Evolutionary conservation across 2,797 vertebrate genomes (phyloP).

Genomic region (Dendrocincla tyrannina): DNA sequence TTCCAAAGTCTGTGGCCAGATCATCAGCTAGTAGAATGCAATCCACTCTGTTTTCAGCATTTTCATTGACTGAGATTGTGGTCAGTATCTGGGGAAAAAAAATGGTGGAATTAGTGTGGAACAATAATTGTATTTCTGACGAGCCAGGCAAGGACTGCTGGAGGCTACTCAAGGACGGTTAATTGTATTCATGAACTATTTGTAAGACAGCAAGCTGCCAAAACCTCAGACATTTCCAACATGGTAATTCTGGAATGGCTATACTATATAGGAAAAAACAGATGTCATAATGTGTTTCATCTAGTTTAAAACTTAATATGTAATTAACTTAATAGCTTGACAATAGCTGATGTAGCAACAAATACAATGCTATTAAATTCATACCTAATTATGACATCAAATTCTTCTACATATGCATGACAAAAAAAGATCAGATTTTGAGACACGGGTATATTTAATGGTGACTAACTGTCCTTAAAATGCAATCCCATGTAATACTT

Average conservation of each 20-base stretch:
- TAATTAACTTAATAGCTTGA: slow-evolving; percentile 60
- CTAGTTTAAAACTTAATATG: slow-evolving; percentile 53
- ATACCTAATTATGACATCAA: slow-evolving; percentile 31
- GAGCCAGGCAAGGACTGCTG: slow-evolving; percentile 7
- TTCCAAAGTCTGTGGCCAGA: background rate
- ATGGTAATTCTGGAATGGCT: slow-evolving; percentile 46
- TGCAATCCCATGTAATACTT: background rate
- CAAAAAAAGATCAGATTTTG: background rate
- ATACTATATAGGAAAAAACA: slow-evolving; percentile 50
- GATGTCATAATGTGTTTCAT: slow-evolving; percentile 56
- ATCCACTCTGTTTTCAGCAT: background rate
- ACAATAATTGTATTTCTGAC: background rate
- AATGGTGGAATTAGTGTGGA: background rate
- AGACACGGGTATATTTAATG: background rate
- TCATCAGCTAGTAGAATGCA: accelerated
- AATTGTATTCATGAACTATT: slow-evolving; percentile 63
- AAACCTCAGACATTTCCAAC: slow-evolving; percentile 59
- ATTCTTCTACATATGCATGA: background rate
- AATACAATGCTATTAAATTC: slow-evolving; percentile 45
- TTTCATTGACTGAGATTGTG: background rate
- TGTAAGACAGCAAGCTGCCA: slow-evolving; percentile 58
- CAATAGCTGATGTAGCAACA: slow-evolving; percentile 61
- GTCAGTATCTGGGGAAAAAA: background rate
- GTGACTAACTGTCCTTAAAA: slow-evolving; percentile 27
- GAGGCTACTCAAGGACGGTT: slow-evolving; percentile 50